These are phyloP conservation scores for Acrossocheilus wenchowensis DNA, from an alignment of 2,797 vertebrate species.

Conservation along the genomic window DNA sequence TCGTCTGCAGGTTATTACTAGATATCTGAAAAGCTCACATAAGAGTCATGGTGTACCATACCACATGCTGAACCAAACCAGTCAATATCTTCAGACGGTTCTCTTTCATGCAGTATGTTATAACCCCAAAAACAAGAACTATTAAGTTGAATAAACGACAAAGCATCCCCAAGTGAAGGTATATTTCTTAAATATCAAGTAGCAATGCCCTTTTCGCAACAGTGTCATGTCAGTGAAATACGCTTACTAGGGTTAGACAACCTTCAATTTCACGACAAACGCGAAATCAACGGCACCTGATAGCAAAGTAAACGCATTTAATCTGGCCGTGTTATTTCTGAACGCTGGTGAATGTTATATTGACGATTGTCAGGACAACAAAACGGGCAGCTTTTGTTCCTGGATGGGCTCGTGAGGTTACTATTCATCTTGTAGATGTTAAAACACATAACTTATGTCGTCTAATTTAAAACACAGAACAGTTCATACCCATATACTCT, in stretches of 20 bases:
- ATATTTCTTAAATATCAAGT: neutral
- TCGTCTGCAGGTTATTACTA: neutral
- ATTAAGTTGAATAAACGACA: neutral
- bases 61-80: neutral
- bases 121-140: neutral
- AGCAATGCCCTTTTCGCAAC: neutral
- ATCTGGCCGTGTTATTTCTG: neutral
- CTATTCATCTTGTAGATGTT: neutral
- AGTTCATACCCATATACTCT: no score
- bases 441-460: neutral
- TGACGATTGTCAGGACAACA: slow-evolving; percentile 12
- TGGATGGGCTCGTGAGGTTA: neutral
- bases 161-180: neutral
- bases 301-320: neutral
- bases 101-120: neutral
- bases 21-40: neutral
- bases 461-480: neutral
- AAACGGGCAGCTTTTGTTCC: slow-evolving; percentile 12
- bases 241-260: neutral
- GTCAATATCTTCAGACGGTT: neutral
- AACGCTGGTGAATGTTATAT: neutral
- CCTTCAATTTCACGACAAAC: neutral
- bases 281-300: neutral
- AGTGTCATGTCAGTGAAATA: neutral
- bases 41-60: neutral